Evolutionary conservation across 2,888 invertebrate genomes (phyloP).

Genomic region (Eupithecia abbreviata): DNA sequence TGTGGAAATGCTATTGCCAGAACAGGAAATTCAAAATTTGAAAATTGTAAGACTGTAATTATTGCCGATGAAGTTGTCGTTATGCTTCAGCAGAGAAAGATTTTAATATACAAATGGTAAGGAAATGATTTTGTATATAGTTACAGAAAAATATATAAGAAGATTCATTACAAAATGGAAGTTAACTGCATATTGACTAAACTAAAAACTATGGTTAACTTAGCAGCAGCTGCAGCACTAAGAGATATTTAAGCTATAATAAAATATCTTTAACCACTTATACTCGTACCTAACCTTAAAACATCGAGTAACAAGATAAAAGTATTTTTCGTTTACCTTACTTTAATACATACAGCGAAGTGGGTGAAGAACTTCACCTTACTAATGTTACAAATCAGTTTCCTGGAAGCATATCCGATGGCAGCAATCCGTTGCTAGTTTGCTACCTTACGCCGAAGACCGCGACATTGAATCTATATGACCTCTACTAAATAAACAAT

Average conservation of each 20-base stretch:
- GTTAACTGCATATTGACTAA: neutral
- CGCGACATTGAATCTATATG: conserved; percentile 37
- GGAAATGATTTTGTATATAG: neutral
- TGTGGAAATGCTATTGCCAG: neutral
- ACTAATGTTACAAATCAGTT: conserved; percentile 19
- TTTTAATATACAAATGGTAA: too few relatives aligned
- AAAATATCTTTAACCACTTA: too few relatives aligned
- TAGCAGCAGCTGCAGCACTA: neutral
- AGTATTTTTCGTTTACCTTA: neutral
- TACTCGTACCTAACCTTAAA: neutral
- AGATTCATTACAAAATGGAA: neutral
- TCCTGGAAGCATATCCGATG: conserved; percentile 23
- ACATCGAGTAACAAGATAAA: neutral
- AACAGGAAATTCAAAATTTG: neutral
- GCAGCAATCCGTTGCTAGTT: neutral
- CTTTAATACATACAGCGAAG: neutral
- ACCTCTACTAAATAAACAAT: conserved; percentile 34
- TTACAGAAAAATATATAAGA: neutral
- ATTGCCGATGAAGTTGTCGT: neutral
- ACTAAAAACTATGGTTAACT: neutral
- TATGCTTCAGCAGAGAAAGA: neutral
- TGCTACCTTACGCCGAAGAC: conserved; percentile 23
- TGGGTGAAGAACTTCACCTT: neutral
- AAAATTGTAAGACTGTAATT: neutral
- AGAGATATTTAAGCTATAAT: neutral